Conservation (phyloP, 2,113 vertebrate species). For the Pangasianodon hypophthalmus region DNA sequence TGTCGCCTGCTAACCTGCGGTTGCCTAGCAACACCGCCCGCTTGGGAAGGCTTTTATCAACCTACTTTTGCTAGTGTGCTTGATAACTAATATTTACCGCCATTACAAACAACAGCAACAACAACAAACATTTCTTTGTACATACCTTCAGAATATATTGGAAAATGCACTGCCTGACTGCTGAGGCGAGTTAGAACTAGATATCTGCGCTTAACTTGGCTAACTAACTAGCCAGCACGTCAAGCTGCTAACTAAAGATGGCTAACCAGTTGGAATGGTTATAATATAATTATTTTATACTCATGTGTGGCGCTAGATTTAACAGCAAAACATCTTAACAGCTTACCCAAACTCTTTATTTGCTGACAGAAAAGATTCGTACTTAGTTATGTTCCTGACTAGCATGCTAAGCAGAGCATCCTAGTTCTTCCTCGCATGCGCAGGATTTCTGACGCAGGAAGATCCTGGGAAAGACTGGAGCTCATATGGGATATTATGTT, state of each 20-base stretch:
- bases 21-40: slow-evolving; percentile 73
- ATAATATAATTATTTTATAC: neutral
- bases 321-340: neutral
- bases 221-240: neutral
- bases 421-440: neutral
- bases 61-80: slow-evolving; percentile 30
- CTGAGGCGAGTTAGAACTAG: neutral
- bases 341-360: slow-evolving; percentile 31
- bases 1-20: slow-evolving; percentile 49
- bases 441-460: neutral
- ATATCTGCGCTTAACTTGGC: neutral
- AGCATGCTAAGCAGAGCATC: neutral
- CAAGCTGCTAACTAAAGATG: neutral
- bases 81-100: slow-evolving; percentile 49
- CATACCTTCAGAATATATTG: neutral
- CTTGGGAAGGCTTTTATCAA: slow-evolving; percentile 62
- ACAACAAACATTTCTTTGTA: neutral
- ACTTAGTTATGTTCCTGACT: neutral
- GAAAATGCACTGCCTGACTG: neutral
- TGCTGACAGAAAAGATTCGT: neutral
- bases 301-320: neutral
- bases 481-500: neutral
- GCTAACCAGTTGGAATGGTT: neutral
- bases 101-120: neutral
- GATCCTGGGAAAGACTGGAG: no score